These are phyloP conservation scores for Cheilosia soror DNA, from an alignment of 2,888 invertebrate species.

Conservation along the genomic window DNA sequence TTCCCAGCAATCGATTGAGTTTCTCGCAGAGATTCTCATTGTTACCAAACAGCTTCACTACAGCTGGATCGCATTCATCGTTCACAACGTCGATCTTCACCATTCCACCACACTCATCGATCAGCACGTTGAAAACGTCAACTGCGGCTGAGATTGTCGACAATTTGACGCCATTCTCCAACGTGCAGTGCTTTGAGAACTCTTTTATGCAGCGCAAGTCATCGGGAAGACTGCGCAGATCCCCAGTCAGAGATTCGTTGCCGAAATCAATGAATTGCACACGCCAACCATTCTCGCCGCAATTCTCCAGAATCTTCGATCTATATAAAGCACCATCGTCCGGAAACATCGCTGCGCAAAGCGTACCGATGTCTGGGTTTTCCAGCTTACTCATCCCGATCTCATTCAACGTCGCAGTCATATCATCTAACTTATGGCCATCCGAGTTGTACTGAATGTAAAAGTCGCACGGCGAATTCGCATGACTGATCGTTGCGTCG, in stretches of 20 bases:
- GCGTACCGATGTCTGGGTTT: conserved; percentile 82
- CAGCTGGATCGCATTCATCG: conserved; percentile 76
- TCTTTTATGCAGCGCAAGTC: conserved; percentile 85
- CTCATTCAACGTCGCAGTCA: conserved; percentile 81
- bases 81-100: conserved; percentile 80
- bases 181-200: conserved; percentile 86
- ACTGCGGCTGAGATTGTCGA: conserved; percentile 78
- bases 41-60: conserved; percentile 78
- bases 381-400: conserved; percentile 64
- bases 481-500: conserved; percentile 88
- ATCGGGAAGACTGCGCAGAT: conserved; percentile 86
- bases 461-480: conserved; percentile 90
- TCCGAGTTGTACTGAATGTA: conserved; percentile 90
- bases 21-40: conserved; percentile 79
- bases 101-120: conserved; percentile 79
- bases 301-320: conserved; percentile 91
- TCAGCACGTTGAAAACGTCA: conserved; percentile 79
- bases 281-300: conserved; percentile 89
- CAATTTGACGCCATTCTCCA: conserved; percentile 86
- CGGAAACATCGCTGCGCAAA: conserved; percentile 91
- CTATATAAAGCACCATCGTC: conserved; percentile 95
- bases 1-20: conserved; percentile 78
- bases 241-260: conserved; percentile 85
- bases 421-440: conserved; percentile 85
- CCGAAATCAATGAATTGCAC: conserved; percentile 90